phyloP scores from a whole-genome alignment of 2,797 vertebrate species.

The Molossus alvarezi region DNA sequence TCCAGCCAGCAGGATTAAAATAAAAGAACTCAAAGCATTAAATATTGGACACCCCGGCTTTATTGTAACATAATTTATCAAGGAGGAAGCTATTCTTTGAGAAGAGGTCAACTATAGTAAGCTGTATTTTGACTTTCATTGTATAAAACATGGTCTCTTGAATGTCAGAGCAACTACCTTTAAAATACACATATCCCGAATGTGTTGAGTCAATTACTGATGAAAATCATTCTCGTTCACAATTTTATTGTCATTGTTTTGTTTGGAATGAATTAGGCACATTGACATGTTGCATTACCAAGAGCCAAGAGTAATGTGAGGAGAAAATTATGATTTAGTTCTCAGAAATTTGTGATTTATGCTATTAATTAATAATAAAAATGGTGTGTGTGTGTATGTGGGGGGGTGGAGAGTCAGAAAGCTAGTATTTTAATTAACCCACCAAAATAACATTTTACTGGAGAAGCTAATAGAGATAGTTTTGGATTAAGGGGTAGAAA shows the following conservation, averaged over 20 bases:
- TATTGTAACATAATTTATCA: conserved; percentile 27
- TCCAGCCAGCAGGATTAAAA: conserved; percentile 27
- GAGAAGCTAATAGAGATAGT: neutral
- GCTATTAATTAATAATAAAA: neutral
- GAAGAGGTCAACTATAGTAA: neutral
- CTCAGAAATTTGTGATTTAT: neutral
- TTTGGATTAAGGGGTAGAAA: neutral
- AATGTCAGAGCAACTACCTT: neutral
- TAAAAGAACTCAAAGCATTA: conserved; percentile 49
- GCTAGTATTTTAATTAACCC: neutral
- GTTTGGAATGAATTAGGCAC: neutral
- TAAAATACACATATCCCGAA: conserved; percentile 2
- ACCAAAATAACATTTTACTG: neutral
- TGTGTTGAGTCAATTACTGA: neutral
- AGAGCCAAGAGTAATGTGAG: neutral
- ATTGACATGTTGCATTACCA: neutral
- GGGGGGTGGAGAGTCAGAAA: neutral
- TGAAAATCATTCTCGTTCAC: neutral
- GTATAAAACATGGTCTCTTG: neutral
- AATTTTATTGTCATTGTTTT: neutral
- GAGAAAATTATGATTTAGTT: neutral
- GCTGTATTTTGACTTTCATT: neutral
- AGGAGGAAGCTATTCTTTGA: neutral
- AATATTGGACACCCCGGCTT: neutral
- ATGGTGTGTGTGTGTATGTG: neutral